phyloP scores from a whole-genome alignment of 2,888 invertebrate species.

The Plebejus melissa region DNA sequence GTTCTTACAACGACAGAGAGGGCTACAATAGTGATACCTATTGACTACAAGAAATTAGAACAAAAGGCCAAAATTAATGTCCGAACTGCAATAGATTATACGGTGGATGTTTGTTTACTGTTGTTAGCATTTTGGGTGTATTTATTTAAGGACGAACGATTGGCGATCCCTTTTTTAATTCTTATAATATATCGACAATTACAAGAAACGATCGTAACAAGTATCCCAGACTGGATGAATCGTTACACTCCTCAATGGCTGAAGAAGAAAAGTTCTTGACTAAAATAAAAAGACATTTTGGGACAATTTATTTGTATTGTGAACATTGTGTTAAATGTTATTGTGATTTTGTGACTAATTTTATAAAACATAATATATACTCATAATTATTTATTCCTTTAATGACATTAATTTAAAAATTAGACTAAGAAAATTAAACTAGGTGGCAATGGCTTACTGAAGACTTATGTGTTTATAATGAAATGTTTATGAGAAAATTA shows the following conservation, averaged over 20 bases:
- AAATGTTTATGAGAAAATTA: constrained; percentile 48
- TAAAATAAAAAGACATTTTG: constrained; percentile 66
- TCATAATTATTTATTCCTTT: constrained; percentile 47
- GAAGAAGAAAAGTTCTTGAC: constrained; percentile 71
- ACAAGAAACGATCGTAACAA: constrained; percentile 80
- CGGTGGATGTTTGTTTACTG: constrained; percentile 86
- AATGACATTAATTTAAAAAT: constrained; percentile 38
- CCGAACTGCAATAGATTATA: constrained; percentile 83
- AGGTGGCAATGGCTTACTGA: constrained; percentile 57
- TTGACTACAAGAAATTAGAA: constrained; percentile 76
- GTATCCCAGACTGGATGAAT: constrained; percentile 79
- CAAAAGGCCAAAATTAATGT: constrained; percentile 83
- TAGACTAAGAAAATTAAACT: constrained; percentile 40
- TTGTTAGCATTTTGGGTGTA: constrained; percentile 89
- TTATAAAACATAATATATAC: constrained; percentile 52
- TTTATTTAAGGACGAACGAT: constrained; percentile 87
- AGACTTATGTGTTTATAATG: constrained; percentile 36
- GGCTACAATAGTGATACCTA: constrained; percentile 70
- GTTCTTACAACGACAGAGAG: constrained; percentile 64
- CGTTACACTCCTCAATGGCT: constrained; percentile 64
- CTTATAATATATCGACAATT: constrained; percentile 88
- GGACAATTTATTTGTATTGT: constrained; percentile 57
- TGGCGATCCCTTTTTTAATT: constrained; percentile 88
- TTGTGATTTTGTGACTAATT: constrained; percentile 61
- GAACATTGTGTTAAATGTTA: constrained; percentile 58